Evolutionary conservation across 2,888 invertebrate species (phyloP).

Genomic region (Blastobasis lacticolella): DNA sequence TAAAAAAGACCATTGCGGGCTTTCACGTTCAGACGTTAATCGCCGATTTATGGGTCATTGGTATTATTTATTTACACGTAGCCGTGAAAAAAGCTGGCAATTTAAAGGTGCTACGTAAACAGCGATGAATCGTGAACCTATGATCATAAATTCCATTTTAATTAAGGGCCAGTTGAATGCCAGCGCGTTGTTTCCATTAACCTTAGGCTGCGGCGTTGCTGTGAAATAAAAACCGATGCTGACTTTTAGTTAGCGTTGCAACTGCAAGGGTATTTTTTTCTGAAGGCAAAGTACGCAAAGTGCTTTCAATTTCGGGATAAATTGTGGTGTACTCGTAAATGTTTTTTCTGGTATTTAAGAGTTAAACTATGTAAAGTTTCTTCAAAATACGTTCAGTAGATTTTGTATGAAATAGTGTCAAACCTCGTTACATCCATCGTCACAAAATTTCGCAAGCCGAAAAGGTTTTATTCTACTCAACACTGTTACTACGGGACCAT

Average conservation of each 20-base stretch:
- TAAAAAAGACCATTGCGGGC: background rate
- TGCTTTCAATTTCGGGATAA: too few relatives aligned
- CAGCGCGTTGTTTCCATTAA: slow-evolving; percentile 30
- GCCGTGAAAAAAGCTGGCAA: slow-evolving; percentile 18
- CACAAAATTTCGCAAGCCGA: too few relatives aligned
- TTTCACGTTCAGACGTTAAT: slow-evolving; percentile 15
- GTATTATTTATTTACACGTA: slow-evolving; percentile 14
- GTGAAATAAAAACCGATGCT: slow-evolving; percentile 13
- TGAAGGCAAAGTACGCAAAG: too few relatives aligned
- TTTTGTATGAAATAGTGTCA: too few relatives aligned
- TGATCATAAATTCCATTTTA: slow-evolving; percentile 34
- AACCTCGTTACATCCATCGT: too few relatives aligned
- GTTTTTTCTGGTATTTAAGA: too few relatives aligned
- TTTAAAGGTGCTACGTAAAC: slow-evolving; percentile 19
- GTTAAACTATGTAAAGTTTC: too few relatives aligned
- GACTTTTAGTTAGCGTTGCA: slow-evolving; percentile 13
- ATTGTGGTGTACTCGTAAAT: too few relatives aligned
- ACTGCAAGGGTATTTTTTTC: too few relatives aligned
- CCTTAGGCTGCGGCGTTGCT: slow-evolving; percentile 20
- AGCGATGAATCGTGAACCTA: slow-evolving; percentile 17
- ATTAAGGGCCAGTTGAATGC: slow-evolving; percentile 35
- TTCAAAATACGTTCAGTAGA: too few relatives aligned
- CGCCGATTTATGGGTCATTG: slow-evolving; percentile 22
- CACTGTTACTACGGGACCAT: too few relatives aligned
- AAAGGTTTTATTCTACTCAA: too few relatives aligned